These are phyloP conservation scores for Dynastes maya DNA, from an alignment of 2,888 invertebrate species.

Conservation along the genomic window DNA sequence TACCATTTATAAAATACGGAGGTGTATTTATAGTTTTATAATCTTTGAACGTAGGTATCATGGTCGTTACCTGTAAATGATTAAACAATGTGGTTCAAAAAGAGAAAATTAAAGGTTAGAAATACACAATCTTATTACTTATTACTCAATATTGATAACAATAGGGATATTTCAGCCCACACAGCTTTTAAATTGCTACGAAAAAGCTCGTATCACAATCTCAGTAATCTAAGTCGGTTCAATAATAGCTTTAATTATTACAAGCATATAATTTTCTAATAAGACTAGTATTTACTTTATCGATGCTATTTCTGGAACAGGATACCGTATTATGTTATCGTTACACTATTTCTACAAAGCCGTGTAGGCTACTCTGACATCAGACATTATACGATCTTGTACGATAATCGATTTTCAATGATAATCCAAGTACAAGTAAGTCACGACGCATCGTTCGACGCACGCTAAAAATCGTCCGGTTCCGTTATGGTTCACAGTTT, in stretches of 20 bases:
- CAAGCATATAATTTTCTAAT: constrained; percentile 17
- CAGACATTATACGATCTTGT: constrained; percentile 9
- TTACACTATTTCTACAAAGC: constrained; percentile 1
- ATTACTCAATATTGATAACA: constrained; percentile 6
- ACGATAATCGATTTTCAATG: constrained; percentile 37
- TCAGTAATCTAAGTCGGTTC: neutral
- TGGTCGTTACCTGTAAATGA: neutral
- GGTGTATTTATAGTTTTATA: no score
- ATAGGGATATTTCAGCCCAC: neutral
- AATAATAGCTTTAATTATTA: constrained; percentile 7
- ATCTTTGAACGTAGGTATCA: no score
- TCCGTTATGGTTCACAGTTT: constrained; percentile 55
- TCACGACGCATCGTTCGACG: constrained; percentile 36
- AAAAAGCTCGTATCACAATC: neutral
- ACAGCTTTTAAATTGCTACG: neutral
- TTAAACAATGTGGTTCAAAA: neutral
- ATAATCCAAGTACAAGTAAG: constrained; percentile 46
- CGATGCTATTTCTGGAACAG: neutral
- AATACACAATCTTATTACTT: neutral
- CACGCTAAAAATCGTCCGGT: constrained; percentile 46
- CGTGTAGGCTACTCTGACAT: constrained; percentile 12
- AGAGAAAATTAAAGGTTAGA: constrained; percentile 9
- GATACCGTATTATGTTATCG: constrained; percentile 13
- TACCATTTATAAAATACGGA: no score
- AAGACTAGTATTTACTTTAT: neutral